Percentiles rank a stretch among this genome's conserved stretches.
Evolutionary conservation across 2,888 invertebrate species (phyloP).

Genomic region (Conops quadrifasciatus): DNA sequence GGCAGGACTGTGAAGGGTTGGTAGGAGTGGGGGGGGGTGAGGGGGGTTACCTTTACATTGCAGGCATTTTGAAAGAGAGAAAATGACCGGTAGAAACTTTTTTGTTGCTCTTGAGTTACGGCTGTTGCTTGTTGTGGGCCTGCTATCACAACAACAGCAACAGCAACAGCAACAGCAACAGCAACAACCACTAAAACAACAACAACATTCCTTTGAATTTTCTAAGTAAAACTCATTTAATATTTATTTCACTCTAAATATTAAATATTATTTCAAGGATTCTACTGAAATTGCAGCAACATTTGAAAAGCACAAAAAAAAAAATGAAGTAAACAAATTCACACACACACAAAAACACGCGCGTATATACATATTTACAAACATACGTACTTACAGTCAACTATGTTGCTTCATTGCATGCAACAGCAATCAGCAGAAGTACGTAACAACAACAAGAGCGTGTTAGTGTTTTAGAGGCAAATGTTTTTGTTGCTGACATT

Average conservation of each 20-base stretch:
- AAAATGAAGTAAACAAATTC: not conserved
- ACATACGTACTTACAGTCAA: not conserved
- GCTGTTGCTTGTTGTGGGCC: conserved; percentile 9
- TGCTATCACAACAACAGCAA: too few relatives aligned
- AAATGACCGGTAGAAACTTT: not conserved
- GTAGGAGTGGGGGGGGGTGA: not conserved
- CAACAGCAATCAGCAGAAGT: too few relatives aligned
- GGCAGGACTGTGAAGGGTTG: not conserved
- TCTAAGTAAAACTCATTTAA: conserved; percentile 66
- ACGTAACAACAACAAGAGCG: conserved; percentile 23
- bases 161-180: conserved; percentile 12
- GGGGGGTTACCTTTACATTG: not conserved
- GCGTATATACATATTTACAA: not conserved
- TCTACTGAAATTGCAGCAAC: conserved; percentile 2
- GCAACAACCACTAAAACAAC: conserved; percentile 7
- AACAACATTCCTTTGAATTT: conserved; percentile 57
- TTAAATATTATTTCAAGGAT: conserved; percentile 66
- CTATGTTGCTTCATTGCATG: conserved; percentile 1
- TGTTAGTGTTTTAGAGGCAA: not conserved
- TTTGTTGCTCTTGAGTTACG: not conserved
- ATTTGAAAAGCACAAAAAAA: not conserved
- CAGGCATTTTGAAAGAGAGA: not conserved
- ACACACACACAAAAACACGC: conserved; percentile 42
- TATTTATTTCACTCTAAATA: conserved; percentile 67
- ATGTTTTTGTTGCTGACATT: conserved; percentile 3